These are phyloP conservation scores for Phymatocera aterrima DNA, from an alignment of 2,888 invertebrate genomes.

Conservation along the genomic window DNA sequence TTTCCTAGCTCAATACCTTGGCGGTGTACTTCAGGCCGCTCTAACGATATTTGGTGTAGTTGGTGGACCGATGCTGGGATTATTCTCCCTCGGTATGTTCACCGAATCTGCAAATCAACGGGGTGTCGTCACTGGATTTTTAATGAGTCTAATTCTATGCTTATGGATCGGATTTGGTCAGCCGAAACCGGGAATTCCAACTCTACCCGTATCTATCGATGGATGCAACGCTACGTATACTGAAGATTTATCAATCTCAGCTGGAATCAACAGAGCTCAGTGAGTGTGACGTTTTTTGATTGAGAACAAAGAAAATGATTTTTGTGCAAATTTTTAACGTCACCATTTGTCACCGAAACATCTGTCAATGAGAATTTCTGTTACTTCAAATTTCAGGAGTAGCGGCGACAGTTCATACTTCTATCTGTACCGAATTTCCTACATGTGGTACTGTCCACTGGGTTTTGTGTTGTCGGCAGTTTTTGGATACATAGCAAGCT, in stretches of 20 bases:
- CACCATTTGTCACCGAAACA: neutral
- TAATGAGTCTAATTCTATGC: constrained; percentile 81
- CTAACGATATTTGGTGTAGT: constrained; percentile 91
- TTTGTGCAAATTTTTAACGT: neutral
- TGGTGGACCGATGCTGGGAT: constrained; percentile 89
- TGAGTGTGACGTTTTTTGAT: neutral
- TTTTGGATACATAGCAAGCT: constrained; percentile 58
- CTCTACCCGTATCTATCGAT: constrained; percentile 77
- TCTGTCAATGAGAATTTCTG: neutral
- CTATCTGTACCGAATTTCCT: constrained; percentile 68
- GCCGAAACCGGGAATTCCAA: constrained; percentile 80
- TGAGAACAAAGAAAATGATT: neutral
- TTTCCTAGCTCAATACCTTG: constrained; percentile 78
- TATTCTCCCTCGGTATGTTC: constrained; percentile 92
- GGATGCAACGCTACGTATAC: constrained; percentile 75
- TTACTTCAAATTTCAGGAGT: constrained; percentile 31
- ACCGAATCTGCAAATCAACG: constrained; percentile 84
- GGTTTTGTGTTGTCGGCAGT: constrained; percentile 61
- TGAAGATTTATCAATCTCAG: neutral
- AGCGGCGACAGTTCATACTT: constrained; percentile 57
- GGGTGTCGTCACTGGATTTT: constrained; percentile 83
- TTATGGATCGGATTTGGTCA: constrained; percentile 92
- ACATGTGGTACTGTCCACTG: constrained; percentile 69
- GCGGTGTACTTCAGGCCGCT: constrained; percentile 90
- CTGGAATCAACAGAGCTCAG: constrained; percentile 8